These are phyloP conservation scores for Metellina segmentata DNA, from an alignment of 2,888 invertebrate species.

Conservation along the genomic window DNA sequence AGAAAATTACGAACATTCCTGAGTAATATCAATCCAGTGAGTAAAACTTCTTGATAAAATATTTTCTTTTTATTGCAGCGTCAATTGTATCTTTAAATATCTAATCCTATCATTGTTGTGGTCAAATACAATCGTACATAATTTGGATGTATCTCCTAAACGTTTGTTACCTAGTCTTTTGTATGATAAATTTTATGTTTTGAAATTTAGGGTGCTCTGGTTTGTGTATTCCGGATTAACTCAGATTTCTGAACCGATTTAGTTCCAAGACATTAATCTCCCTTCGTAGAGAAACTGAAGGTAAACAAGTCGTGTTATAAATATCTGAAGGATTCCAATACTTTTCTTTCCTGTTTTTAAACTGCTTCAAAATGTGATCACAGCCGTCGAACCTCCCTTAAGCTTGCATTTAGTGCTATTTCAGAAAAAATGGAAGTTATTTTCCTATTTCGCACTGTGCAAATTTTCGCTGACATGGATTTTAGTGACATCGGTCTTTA, in stretches of 20 bases:
- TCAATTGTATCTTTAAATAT: neutral
- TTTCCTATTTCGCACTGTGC: no score
- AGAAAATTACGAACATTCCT: slow-evolving; percentile 57
- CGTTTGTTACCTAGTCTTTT: neutral
- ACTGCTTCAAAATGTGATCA: no score
- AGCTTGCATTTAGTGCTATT: no score
- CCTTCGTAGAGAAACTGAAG: neutral
- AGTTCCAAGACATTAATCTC: no score
- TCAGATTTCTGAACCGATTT: neutral
- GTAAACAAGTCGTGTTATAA: neutral
- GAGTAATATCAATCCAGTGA: slow-evolving; percentile 38
- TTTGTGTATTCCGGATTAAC: neutral
- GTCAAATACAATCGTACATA: neutral
- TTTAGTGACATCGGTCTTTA: no score
- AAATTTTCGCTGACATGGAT: no score
- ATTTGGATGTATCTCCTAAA: neutral
- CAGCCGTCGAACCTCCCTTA: no score
- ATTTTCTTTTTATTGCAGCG: neutral
- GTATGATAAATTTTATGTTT: neutral
- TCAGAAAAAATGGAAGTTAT: no score
- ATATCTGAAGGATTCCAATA: neutral
- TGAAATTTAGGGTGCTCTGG: neutral
- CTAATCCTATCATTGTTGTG: neutral
- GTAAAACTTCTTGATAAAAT: slow-evolving; percentile 15
- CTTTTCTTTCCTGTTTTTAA: no score